Percentiles rank a stretch among this genome's conserved stretches.
Conservation (phyloP, 2,888 invertebrate species). For the Electrophaes corylata region DNA sequence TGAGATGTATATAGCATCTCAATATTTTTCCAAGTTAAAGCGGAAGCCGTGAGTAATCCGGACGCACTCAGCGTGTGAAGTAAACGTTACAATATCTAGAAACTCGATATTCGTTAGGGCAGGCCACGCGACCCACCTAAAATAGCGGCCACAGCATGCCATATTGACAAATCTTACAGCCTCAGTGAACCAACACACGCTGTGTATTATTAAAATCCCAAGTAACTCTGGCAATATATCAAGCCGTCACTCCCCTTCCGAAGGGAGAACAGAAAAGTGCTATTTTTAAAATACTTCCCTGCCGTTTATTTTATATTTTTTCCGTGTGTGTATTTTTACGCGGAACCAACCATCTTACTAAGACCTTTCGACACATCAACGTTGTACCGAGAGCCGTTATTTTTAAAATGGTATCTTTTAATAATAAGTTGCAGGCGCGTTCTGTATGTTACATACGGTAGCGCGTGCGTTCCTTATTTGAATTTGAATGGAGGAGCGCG, state of each 20-base stretch:
- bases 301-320: conserved; percentile 80
- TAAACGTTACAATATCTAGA: conserved; percentile 70
- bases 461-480: conserved; percentile 75
- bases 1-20: not conserved
- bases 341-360: conserved; percentile 50
- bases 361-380: conserved; percentile 39
- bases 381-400: conserved; percentile 40
- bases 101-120: conserved; percentile 62
- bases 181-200: conserved; percentile 79
- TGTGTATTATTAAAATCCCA: conserved; percentile 82
- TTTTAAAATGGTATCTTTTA: conserved; percentile 64
- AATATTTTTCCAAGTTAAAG: not conserved
- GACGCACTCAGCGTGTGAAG: conserved; percentile 49
- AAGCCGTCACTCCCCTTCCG: conserved; percentile 75
- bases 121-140: conserved; percentile 69
- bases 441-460: conserved; percentile 64
- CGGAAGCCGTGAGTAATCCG: conserved; percentile 58
- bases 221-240: conserved; percentile 81
- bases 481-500: conserved; percentile 72
- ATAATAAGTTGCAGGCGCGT: conserved; percentile 77
- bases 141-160: conserved; percentile 78
- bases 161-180: conserved; percentile 83
- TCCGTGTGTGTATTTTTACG: conserved; percentile 77
- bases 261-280: conserved; percentile 64
- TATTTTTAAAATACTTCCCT: conserved; percentile 83